Evolutionary conservation across 2,888 invertebrate species (phyloP).

Genomic region (Amiota minor): DNA sequence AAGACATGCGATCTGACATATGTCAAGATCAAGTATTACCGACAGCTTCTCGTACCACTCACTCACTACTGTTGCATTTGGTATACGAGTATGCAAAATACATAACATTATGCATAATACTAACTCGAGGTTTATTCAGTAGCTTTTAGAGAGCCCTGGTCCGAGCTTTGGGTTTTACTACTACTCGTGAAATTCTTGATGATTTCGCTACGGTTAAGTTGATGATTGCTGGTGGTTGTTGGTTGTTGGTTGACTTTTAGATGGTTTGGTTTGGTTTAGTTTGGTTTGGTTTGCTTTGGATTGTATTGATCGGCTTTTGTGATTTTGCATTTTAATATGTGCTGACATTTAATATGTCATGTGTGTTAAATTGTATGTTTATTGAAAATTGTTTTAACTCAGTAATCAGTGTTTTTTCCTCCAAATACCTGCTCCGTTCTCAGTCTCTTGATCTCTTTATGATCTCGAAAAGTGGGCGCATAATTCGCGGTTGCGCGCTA

Average conservation of each 20-base stretch:
- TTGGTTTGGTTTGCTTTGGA: neutral
- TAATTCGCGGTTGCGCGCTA: conserved; percentile 31
- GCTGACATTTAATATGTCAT: conserved; percentile 30
- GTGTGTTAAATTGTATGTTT: conserved; percentile 36
- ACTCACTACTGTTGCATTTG: too few relatives aligned
- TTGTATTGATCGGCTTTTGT: neutral
- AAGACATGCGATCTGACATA: neutral
- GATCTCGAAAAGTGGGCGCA: conserved; percentile 34
- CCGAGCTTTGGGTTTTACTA: neutral
- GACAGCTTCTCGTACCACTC: neutral
- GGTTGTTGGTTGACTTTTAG: neutral
- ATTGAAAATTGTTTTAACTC: conserved; percentile 26
- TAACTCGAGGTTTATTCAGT: conserved; percentile 2
- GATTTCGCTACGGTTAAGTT: neutral
- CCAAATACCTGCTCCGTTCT: too few relatives aligned
- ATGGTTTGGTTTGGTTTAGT: neutral
- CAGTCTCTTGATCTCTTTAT: neutral
- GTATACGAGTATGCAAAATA: too few relatives aligned
- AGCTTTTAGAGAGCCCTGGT: neutral
- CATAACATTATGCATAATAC: neutral
- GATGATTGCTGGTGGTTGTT: too few relatives aligned
- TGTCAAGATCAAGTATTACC: neutral
- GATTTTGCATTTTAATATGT: conserved; percentile 25
- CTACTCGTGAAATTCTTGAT: conserved; percentile 19
- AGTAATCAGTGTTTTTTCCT: conserved; percentile 9